Evolutionary conservation across 2,888 invertebrate species (phyloP).

Genomic region (Frankliniella intonsa): DNA sequence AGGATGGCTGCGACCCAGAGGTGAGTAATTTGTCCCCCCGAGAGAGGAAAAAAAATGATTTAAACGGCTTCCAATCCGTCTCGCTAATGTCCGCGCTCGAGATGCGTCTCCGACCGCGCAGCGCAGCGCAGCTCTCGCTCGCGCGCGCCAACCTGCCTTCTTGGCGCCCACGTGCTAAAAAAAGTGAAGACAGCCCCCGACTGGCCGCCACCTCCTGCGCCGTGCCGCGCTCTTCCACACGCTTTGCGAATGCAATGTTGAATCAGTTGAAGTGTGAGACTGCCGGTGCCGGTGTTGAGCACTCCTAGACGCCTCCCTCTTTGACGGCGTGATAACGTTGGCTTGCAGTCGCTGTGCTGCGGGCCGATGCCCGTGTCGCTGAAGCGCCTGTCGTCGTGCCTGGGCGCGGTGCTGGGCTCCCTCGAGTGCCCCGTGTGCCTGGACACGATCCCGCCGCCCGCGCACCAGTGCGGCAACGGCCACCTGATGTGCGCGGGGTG

Average conservation of each 20-base stretch:
- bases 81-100: background rate
- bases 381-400: slow-evolving; percentile 51
- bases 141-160: no score
- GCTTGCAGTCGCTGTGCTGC: slow-evolving; percentile 50
- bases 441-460: slow-evolving; percentile 40
- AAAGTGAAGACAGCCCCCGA: background rate
- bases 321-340: background rate
- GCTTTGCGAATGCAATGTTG: no score
- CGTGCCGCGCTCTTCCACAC: no score
- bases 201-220: no score
- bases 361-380: slow-evolving; percentile 55
- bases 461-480: slow-evolving; percentile 39
- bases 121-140: background rate
- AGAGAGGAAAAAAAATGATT: background rate
- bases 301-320: background rate
- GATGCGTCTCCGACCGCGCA: no score
- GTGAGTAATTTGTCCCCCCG: slow-evolving; percentile 39
- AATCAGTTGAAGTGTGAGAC: no score
- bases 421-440: slow-evolving; percentile 37
- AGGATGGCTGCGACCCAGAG: slow-evolving; percentile 50
- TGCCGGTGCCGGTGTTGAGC: no score
- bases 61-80: background rate
- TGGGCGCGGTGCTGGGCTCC: slow-evolving; percentile 51
- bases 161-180: background rate
- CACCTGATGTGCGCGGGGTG: slow-evolving; percentile 38